Evolutionary conservation across 2,113 vertebrate genomes (phyloP), one percentile per base, ranked within the genome.

Genomic region (Ivindomyrus marchei): DNA sequence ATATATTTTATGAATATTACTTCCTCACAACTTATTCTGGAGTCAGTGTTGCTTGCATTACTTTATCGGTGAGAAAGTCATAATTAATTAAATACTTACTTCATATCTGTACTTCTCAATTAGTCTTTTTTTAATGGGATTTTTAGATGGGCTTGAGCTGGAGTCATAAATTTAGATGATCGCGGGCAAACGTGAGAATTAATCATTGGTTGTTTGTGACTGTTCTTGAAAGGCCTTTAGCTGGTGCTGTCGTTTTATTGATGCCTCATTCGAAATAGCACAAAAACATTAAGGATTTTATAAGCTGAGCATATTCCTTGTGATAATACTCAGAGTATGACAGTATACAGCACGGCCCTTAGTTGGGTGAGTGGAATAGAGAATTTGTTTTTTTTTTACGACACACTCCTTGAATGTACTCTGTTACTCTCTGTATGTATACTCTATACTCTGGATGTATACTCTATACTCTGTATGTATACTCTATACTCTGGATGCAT

Each of bases 61-160:
- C 8, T 88, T 88, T 66, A 88, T 66, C 39, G 39, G 77, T 85
- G 52, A 88, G 50, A 88, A 88, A 88, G 52, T 62, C 39, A 66
- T 66, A 88, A 88, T 62, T 88, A 66, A 88, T 62, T 88, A 88
- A 62, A 88, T 46, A 39, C 36, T 58, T 45, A 89, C 53, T 89
- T 85, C 52, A 89, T 89, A 85, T 89, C 89, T 85, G 80, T 84
- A 84, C 80, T 89, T 89, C 89, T 89, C 89, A 89, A 89, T 89
- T 89, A 89, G 89, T 89, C 80, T 89, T 85, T 66, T 70, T 89
- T 89, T 89, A 89, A 89, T 89, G 89, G 77, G 89, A 56, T 89
- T 89, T 89, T 85, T 85, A 89, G 89, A 89, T 85, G 89, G 52
- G 77, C 42, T 85, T 56, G 24, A 52, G 85, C 80, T 56, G 80